Base-by-base conservation (phyloP, 2,113 vertebrate species). In the Rhinogobius similis region DNA sequence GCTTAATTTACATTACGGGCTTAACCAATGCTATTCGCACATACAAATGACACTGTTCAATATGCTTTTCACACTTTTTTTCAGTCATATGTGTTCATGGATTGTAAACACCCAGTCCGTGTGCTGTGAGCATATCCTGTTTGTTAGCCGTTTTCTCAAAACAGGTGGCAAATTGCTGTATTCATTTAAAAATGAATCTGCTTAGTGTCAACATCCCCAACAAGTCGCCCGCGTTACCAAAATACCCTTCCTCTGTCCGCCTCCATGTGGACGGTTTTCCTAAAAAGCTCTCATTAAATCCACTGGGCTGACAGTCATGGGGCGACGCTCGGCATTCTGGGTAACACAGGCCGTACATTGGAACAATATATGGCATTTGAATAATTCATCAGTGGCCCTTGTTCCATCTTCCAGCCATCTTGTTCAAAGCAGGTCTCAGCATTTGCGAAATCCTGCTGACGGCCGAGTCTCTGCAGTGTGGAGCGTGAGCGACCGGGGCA, bases 231-330 rank as follows among this genome's bases (percentile, higher is more conserved):
- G n/a, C 20, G 53, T 50, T 71, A 72, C 59, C 13, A 1, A 77
- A 80, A 76, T 78, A 67, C 39, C 61, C 61, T 77, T 69, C n/a
- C 48, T 77, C 68, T 84, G 69, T 79, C 83, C 71, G 66, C 71
- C 73, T 53, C 75, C 65, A 65, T 32, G 64, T 46, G 26, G 21
- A 69, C 53, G 52, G 32, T 48, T 32, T 53, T 69, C 41, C 62
- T 65, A 27, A 64, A 78, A 78, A 73, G 59, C 32, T 53, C 72
- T 85, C 56, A 82, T 76, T 82, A 78, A 80, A 68, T 70, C 44
- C 46, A 24, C 70, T 44, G 56, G 20, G 10, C 61, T 53, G 73
- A 77, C 75, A 73, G 64, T 44, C 55, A 41, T 24, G 5, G 21
- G 23, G 50, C 23, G 38, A 43, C 65, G 71, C 81, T 48, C 52